Evolutionary conservation across 2,888 invertebrate species (phyloP), one percentile per base, ranked within the genome.

Genomic region (Gastracanthus pulcherrimus): DNA sequence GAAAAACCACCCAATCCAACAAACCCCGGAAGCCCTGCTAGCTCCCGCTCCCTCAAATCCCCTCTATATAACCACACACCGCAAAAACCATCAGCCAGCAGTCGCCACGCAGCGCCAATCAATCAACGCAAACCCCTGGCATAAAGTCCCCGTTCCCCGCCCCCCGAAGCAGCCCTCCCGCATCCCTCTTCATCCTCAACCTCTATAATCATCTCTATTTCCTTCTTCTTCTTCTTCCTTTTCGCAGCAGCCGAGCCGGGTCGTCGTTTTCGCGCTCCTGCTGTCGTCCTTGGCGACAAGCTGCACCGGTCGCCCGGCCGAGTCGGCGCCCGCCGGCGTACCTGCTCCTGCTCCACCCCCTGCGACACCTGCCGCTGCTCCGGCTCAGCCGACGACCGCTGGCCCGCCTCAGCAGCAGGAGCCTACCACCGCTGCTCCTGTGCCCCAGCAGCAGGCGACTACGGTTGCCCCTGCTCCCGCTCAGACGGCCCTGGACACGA

Each of bases 181-280:
- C 19, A 51, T 51, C 9, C 23, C 7, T 51, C n/a, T 9, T 11
- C 23, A 11, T 5, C 13, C 55, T 55, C 19, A 9, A 55, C 23
- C 45, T 58, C 71, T 58, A 9, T 55, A 71, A 58, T 71, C 71
- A 71, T 71, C 23, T 55, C 23, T 34, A 51, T 69, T 69, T 31
- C 69, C 1, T 34, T 29, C n/a, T n/a, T n/a, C n/a, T n/a, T n/a
- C n/a, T n/a, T n/a, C n/a, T n/a, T 55, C 55, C 11, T 55, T 2
- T n/a, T n/a, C n/a, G 26, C 55, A 29, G 45, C 67, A 45, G 31
- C 23, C 26, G 29, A 48, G 45, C 23, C 34, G n/a, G 48, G 48
- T 19, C 48, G 16, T 48, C 31, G 69, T 48, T 34, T 51, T 69
- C 34, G 51, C 34, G n/a, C 31, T 48, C 19, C 69, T 69, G 23